Conservation (phyloP, 64 coral and sea anemone species). For the Montipora capricornis region DNA sequence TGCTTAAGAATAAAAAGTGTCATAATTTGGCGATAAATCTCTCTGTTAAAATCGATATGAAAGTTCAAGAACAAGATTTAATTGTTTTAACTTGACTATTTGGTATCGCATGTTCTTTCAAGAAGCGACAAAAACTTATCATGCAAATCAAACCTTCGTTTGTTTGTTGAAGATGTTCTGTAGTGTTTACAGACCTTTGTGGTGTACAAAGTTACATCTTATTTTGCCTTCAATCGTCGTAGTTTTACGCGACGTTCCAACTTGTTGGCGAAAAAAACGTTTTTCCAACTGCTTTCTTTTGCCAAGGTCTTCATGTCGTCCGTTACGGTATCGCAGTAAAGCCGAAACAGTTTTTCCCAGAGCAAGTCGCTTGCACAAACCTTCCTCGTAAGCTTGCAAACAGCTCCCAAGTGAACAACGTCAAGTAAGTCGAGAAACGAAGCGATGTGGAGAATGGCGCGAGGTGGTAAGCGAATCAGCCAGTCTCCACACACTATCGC, state of each 20-base stretch:
- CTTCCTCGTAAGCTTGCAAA: conserved; percentile 63
- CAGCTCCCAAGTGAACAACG: conserved; percentile 51
- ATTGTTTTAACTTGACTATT: no score
- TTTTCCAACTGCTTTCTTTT: conserved; percentile 55
- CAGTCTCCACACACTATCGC: conserved; percentile 73
- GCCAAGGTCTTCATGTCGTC: conserved; percentile 64
- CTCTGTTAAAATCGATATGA: no score
- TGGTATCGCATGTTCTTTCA: not conserved
- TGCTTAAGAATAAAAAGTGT: no score
- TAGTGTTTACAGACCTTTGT: not conserved
- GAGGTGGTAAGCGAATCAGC: conserved; percentile 61
- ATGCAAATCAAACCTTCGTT: no score
- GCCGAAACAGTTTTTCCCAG: conserved; percentile 43
- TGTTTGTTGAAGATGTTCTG: no score
- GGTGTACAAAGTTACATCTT: not conserved
- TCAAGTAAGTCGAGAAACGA: conserved; percentile 64
- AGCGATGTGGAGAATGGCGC: conserved; percentile 37
- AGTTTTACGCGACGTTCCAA: conserved; percentile 54
- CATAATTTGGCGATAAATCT: no score
- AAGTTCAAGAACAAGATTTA: no score
- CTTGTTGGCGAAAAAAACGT: conserved; percentile 65
- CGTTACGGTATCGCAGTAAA: conserved; percentile 49
- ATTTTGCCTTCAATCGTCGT: conserved; percentile 12
- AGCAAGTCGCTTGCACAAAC: conserved; percentile 59
- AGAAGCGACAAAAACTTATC: not conserved